Base-by-base conservation (phyloP, 2,797 vertebrate genomes). In the Acipenser ruthenus region DNA sequence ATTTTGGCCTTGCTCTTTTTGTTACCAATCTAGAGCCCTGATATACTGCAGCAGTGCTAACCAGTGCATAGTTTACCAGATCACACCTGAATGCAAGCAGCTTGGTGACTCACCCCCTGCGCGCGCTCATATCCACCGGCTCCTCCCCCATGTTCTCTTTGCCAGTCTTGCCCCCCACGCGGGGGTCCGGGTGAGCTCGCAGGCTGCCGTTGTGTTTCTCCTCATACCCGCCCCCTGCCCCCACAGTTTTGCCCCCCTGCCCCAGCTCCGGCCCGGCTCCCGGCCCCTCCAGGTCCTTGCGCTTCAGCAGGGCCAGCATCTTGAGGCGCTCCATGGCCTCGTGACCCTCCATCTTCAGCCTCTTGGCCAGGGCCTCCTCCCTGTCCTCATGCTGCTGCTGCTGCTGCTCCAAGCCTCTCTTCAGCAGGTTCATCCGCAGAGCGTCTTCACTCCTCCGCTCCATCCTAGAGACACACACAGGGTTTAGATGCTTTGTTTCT, bases 251-350 rank as follows among this genome's bases (percentile, higher is more conserved):
- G 60, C 12, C 59, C 60, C 9, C 65, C 73, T 2, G 72, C 68
- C 72, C 83, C 85, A 0, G 74, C 74, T 0, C 51, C 59, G 5
- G 59, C 8, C 18, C 48, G 49, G 49, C 23, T 49, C 49, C 23
- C 73, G 78, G 86, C 86, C 71, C 93, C 92, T 92, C 90, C 8
- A 97, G 88, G 82, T 97, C 95, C 71, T 97, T 97, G 59, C 95
- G 87, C 78, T 97, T 97, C 1, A 97, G 92, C 70, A 96, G 76
- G 0, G 94, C 95, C 81, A 97, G 79, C 95, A 97, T 97, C 87
- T 97, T 97, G 6, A 97, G 90, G 69, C 94, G 89, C 79, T 97
- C 95, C 95, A 97, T 97, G 64, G 95, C 95, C 79, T 97, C 94
- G 5, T 97, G 95, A 0, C 95, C 95, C 62, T 97, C 95, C 92